A percentile compares a stretch with the other conserved stretches of the same genome.
phyloP scores from a whole-genome alignment of 1,140 invertebrate species.

The Zelostemma sp. region DNA sequence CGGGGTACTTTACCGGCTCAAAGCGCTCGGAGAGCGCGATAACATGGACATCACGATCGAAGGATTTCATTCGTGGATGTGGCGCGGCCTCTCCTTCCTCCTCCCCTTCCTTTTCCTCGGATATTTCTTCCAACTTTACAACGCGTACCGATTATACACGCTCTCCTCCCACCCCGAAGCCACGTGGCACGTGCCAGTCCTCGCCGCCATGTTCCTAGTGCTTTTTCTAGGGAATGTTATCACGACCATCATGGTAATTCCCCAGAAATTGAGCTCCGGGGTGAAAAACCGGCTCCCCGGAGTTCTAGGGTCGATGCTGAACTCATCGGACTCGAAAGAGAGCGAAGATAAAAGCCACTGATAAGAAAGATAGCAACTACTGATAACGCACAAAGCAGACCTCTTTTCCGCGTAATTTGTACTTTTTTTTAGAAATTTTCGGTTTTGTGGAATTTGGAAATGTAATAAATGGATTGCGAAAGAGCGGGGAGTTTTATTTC shows the following conservation, averaged over 20 bases:
- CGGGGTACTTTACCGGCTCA: conserved; percentile 93
- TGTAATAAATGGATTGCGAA: no score
- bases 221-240: conserved; percentile 91
- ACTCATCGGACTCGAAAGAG: no score
- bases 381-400: no score
- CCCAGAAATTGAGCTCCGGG: conserved; percentile 87
- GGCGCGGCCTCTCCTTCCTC: conserved; percentile 95
- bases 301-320: no score
- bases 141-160: conserved; percentile 89
- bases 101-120: conserved; percentile 95
- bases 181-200: conserved; percentile 94
- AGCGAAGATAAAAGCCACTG: no score
- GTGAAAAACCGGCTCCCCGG: no score
- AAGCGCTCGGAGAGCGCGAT: conserved; percentile 94
- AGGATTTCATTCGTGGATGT: conserved; percentile 99
- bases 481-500: no score
- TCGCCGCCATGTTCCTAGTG: conserved; percentile 87
- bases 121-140: conserved; percentile 96
- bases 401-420: no score
- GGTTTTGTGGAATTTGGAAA: no score
- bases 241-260: conserved; percentile 87
- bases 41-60: conserved; percentile 99
- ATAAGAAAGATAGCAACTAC: no score
- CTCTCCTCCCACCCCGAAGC: conserved; percentile 82
- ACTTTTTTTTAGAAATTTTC: no score